phyloP scores from a whole-genome alignment of 1,140 invertebrate genomes.

The Onthophagus taurus region DNA sequence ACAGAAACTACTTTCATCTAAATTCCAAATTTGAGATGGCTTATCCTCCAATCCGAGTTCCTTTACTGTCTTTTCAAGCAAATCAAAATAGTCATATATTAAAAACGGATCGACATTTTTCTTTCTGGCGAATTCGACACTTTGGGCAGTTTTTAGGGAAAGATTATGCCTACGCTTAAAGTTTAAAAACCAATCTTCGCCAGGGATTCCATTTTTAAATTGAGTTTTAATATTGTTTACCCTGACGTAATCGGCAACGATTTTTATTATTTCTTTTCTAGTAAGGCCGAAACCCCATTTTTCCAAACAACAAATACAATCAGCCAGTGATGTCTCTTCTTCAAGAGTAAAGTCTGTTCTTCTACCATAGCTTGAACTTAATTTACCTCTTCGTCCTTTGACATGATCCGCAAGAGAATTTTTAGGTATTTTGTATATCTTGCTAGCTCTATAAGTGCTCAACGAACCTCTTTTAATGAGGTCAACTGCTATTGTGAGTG shows the following conservation, averaged over 20 bases:
- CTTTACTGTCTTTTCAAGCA: conserved; percentile 21
- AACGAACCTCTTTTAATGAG: conserved; percentile 1
- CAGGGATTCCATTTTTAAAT: conserved; percentile 7
- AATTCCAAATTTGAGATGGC: conserved; percentile 7
- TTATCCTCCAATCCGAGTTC: conserved; percentile 17
- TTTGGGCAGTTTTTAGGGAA: not conserved
- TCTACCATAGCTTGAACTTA: conserved; percentile 7
- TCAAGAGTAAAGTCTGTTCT: not conserved
- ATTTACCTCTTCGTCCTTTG: not conserved
- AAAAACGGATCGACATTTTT: conserved; percentile 23
- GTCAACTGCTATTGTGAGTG: conserved; percentile 37
- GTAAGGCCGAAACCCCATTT: too few relatives aligned
- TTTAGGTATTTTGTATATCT: conserved; percentile 4
- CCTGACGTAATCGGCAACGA: not conserved
- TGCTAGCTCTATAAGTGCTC: conserved; percentile 8
- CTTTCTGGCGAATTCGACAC: conserved; percentile 4
- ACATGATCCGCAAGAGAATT: not conserved
- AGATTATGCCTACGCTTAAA: not conserved
- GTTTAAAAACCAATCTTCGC: conserved; percentile 7
- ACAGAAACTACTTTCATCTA: conserved; percentile 31
- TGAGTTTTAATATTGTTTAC: not conserved
- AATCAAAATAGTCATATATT: conserved; percentile 24
- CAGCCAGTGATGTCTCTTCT: not conserved
- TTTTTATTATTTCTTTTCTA: not conserved
- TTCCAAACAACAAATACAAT: not conserved